Evolutionary conservation across 2,797 vertebrate genomes (phyloP).

Genomic region (Avahi laniger): DNA sequence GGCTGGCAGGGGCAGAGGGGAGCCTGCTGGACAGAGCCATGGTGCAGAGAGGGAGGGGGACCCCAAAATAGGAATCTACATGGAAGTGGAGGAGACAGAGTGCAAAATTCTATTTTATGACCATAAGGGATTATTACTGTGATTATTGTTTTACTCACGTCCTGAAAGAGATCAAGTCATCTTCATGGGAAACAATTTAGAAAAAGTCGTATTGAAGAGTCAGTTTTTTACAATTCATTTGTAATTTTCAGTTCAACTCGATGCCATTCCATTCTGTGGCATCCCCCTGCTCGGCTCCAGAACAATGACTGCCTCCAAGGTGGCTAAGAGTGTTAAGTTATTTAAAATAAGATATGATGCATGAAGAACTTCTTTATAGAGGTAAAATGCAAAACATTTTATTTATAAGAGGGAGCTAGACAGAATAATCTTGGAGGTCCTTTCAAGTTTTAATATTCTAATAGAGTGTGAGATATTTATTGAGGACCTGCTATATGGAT

Average conservation of each 20-base stretch:
- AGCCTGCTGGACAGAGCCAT: background rate
- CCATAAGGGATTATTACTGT: rapidly evolving
- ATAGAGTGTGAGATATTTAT: background rate
- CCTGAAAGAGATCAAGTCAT: background rate
- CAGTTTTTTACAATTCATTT: background rate
- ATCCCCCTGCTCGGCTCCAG: background rate
- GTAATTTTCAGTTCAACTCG: background rate
- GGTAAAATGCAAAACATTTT: background rate
- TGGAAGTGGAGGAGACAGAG: too few relatives aligned
- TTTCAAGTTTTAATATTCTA: background rate
- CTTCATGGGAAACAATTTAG: background rate
- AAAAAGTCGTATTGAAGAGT: background rate
- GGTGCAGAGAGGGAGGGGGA: background rate
- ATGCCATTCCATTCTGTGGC: background rate
- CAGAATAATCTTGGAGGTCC: background rate
- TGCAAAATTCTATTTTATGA: background rate
- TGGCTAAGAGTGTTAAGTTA: background rate
- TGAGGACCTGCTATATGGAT: background rate
- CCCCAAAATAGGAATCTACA: background rate
- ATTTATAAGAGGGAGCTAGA: background rate
- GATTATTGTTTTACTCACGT: background rate
- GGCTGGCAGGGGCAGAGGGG: background rate
- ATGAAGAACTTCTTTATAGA: background rate
- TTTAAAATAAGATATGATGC: background rate
- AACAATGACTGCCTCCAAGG: background rate